phyloP scores from a whole-genome alignment of 2,797 vertebrate genomes.

The Mormyrops attenuatus region DNA sequence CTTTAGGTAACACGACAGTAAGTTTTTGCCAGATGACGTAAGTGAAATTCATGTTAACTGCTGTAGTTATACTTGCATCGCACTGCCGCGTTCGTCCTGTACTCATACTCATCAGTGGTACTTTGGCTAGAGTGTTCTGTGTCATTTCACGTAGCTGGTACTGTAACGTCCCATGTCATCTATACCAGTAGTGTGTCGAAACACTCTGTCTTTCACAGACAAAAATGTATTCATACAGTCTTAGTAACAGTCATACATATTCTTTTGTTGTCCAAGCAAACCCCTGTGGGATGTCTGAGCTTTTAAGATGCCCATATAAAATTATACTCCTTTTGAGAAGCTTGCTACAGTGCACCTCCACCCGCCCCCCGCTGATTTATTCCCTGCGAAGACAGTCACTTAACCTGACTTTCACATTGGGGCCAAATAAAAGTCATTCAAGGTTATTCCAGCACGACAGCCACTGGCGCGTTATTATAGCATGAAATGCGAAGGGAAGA shows the following conservation, averaged over 20 bases:
- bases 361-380: background rate
- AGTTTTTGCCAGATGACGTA: background rate
- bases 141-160: background rate
- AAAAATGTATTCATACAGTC: background rate
- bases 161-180: background rate
- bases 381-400: constrained; percentile 57
- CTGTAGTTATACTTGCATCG: background rate
- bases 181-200: background rate
- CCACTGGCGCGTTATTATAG: constrained; percentile 72
- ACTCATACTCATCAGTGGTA: background rate
- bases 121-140: background rate
- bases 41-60: background rate
- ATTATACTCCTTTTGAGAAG: constrained; percentile 23
- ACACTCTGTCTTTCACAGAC: background rate
- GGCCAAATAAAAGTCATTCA: constrained; percentile 74
- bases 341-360: constrained; percentile 30
- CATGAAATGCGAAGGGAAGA: constrained; percentile 80
- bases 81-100: background rate
- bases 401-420: constrained; percentile 63
- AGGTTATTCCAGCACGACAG: constrained; percentile 65
- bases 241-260: background rate
- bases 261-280: constrained; percentile 43
- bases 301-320: constrained; percentile 37
- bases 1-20: background rate
- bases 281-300: constrained; percentile 37